Percentiles rank a stretch among this genome's conserved stretches.
phyloP scores from a whole-genome alignment of 2,888 invertebrate species.

The Tyria jacobaeae region DNA sequence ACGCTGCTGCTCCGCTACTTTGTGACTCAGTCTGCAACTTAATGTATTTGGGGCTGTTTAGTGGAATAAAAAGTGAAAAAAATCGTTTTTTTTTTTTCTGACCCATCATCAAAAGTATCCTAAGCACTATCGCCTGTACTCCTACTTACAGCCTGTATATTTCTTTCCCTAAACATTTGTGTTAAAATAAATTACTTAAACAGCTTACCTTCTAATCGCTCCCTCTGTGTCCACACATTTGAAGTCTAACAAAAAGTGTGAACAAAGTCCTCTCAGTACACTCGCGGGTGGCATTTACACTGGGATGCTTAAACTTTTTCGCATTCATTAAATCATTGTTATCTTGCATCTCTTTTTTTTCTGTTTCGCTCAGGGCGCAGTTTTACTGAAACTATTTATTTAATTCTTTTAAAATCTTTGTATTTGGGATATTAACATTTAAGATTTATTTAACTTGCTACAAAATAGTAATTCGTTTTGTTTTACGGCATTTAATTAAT shows the following conservation, averaged over 20 bases:
- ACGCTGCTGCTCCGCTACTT: too few species aligned
- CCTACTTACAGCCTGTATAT: too few species aligned
- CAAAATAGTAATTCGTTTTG: too few species aligned
- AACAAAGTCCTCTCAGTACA: conserved; percentile 53
- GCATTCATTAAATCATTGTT: conserved; percentile 75
- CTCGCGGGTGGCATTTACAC: conserved; percentile 63
- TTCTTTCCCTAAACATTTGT: too few species aligned
- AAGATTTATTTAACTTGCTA: background rate
- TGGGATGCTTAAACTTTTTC: conserved; percentile 62
- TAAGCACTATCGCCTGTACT: too few species aligned
- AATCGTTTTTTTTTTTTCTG: too few species aligned
- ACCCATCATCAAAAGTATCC: too few species aligned
- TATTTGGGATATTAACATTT: conserved; percentile 26
- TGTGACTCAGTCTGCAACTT: too few species aligned
- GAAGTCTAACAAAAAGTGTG: conserved; percentile 42
- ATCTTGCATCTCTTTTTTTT: conserved; percentile 65
- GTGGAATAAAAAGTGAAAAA: too few species aligned
- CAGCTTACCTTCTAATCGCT: conserved; percentile 18
- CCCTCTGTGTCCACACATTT: conserved; percentile 24
- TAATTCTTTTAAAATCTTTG: conserved; percentile 32
- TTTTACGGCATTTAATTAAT: too few species aligned
- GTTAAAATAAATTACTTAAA: too few species aligned
- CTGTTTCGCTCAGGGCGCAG: conserved; percentile 47
- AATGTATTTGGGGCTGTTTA: too few species aligned
- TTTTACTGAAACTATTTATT: conserved; percentile 53